A percentile compares a stretch with the other conserved stretches of the same genome.
Conservation (phyloP, 1,140 invertebrate genomes). For the Hylyphantes graminicola region DNA sequence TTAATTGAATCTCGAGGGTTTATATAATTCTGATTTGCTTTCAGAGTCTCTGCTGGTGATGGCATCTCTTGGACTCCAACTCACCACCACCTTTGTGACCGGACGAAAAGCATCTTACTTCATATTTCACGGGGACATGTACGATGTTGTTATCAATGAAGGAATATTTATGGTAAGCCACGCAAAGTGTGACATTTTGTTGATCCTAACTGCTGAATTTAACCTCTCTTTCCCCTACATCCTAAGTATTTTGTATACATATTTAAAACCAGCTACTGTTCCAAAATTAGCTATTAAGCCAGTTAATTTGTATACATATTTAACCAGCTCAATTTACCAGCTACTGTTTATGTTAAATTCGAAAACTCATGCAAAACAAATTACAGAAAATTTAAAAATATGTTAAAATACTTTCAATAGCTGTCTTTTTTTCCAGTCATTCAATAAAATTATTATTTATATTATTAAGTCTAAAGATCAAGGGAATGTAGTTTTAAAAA, state of each 20-base stretch:
- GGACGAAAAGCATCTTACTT: slow-evolving; percentile 55
- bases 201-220: background rate
- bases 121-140: slow-evolving; percentile 25
- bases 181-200: background rate
- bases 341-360: background rate
- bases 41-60: slow-evolving; percentile 58
- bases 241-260: background rate
- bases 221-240: background rate
- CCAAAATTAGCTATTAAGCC: background rate
- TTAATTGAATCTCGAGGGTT: too few species aligned
- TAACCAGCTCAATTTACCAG: background rate
- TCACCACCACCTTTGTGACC: slow-evolving; percentile 59
- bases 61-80: slow-evolving; percentile 51
- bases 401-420: too few species aligned
- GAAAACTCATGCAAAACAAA: too few species aligned
- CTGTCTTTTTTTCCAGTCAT: too few species aligned
- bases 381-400: too few species aligned
- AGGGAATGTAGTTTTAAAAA: too few species aligned
- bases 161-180: slow-evolving; percentile 52
- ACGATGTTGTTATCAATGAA: slow-evolving; percentile 60
- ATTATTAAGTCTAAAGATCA: too few species aligned
- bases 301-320: background rate
- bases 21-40: background rate
- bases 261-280: background rate
- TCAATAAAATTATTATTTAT: too few species aligned